Evolutionary conservation across 2,888 invertebrate species (phyloP).

Genomic region (Ceratothoa steindachneri): DNA sequence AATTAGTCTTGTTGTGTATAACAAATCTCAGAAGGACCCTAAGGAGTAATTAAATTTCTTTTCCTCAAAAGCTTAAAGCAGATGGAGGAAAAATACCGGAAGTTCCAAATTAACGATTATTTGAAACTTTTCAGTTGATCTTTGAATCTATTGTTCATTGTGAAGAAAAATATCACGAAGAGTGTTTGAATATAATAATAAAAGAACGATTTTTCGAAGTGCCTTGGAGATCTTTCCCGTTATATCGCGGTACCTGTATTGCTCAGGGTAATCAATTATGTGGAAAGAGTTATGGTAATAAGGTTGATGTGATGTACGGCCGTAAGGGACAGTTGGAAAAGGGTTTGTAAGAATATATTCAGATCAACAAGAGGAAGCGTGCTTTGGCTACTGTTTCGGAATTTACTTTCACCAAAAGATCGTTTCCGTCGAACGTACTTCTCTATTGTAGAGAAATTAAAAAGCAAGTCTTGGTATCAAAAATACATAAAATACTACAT

Average conservation of each 20-base stretch:
- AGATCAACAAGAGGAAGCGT: constrained; percentile 69
- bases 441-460: constrained; percentile 54
- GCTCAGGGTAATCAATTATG: constrained; percentile 68
- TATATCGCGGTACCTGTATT: constrained; percentile 49
- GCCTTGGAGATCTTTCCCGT: constrained; percentile 61
- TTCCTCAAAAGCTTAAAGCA: constrained; percentile 71
- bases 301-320: constrained; percentile 76
- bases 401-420: constrained; percentile 54
- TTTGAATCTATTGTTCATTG: constrained; percentile 66
- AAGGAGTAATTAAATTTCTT: constrained; percentile 84
- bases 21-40: constrained; percentile 85
- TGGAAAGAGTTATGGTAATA: constrained; percentile 64
- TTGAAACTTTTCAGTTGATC: constrained; percentile 72
- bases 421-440: constrained; percentile 50
- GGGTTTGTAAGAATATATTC: constrained; percentile 68
- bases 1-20: constrained; percentile 78
- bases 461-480: constrained; percentile 61
- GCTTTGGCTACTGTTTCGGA: constrained; percentile 61
- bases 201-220: constrained; percentile 67
- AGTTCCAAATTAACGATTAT: constrained; percentile 72
- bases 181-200: constrained; percentile 67
- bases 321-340: constrained; percentile 62
- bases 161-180: constrained; percentile 60
- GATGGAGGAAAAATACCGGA: constrained; percentile 67
- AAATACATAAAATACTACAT: constrained; percentile 58